Evolutionary conservation across 2,797 vertebrate genomes (phyloP), one percentile per base, ranked within the genome.

Genomic region (Rhinophrynus dorsalis): DNA sequence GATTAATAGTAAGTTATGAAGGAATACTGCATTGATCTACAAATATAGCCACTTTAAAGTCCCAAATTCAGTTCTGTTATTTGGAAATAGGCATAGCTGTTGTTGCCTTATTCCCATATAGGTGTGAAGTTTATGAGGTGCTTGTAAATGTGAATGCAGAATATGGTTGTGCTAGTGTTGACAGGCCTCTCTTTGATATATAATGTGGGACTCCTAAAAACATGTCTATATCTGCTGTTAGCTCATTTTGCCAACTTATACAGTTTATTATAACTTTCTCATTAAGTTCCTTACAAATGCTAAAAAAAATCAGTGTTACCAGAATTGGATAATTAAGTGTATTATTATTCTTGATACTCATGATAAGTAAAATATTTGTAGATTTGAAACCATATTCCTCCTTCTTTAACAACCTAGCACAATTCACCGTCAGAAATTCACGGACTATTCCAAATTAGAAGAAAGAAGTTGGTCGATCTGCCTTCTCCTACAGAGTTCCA

Each of bases 101-200:
- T 44, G 57, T 23, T 20, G 54, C 32, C 45, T 58, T 68, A 68
- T 68, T 55, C 66, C 20, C 26, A 11, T 59, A 51, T 40, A 51
- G 56, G 67, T 18, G 56, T 60, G 67, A 60, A 60, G 35, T 68
- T 68, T 68, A 68, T 11, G 67, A 60, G 56, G 56, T 60, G 67
- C 33, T 21, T 68, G 45, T 52, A 68, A 68, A 59, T 51, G 56
- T 51, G 33, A 68, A 68, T 59, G 67, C 38, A 45, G 45, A 68
- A 18, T 60, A 56, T 68, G 67, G 18, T 45, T 60, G 27, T 13
- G 33, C 23, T 32, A 33, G 67, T 60, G 67, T 42, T 68, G 67
- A 68, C 67, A 68, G 40, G 44, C 48, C n/a, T 40, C 20, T 17
- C 56, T 68, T 26, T 52, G 56, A 68, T 68, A 68, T 59, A 60